phyloP scores from a whole-genome alignment of 64 coral and sea anemone species.

The Acropora yongei region DNA sequence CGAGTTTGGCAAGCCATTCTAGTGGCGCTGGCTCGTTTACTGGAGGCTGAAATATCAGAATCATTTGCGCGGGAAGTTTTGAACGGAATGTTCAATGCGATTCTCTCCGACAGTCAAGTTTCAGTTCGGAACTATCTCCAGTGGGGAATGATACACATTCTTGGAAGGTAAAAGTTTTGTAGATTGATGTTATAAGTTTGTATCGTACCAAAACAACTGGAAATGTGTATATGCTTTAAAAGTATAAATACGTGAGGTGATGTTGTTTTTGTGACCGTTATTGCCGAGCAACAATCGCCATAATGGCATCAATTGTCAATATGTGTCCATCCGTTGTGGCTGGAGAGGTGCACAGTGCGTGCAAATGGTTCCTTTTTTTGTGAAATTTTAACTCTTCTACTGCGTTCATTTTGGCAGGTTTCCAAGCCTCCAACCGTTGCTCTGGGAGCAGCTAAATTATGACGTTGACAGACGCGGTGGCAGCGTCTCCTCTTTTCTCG shows the following conservation, averaged over 20 bases:
- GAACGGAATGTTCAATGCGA: conserved; percentile 49
- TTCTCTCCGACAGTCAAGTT: conserved; percentile 71
- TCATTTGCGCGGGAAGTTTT: conserved; percentile 52
- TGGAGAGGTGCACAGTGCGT: no score
- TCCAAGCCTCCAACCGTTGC: conserved; percentile 52
- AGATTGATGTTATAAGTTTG: not conserved
- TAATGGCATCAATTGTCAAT: no score
- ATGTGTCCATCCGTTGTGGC: no score
- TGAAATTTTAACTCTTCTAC: no score
- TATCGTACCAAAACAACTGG: not conserved
- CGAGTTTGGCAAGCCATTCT: conserved; percentile 80
- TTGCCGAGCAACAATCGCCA: no score
- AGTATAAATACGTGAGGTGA: no score
- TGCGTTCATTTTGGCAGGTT: conserved; percentile 33
- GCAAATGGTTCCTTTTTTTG: no score
- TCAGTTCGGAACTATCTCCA: conserved; percentile 86
- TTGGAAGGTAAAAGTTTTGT: conserved; percentile 31
- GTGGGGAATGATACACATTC: conserved; percentile 65
- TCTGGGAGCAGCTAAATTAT: conserved; percentile 73
- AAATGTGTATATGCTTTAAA: not conserved
- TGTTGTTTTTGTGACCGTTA: no score
- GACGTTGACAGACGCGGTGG: conserved; percentile 50
- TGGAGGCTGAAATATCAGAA: conserved; percentile 17
- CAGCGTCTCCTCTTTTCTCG: conserved; percentile 50
- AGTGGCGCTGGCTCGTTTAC: conserved; percentile 44